A percentile compares a stretch with the other conserved stretches of the same genome.
Conservation (phyloP, 2,797 vertebrate genomes). For the Sebastes variabilis region DNA sequence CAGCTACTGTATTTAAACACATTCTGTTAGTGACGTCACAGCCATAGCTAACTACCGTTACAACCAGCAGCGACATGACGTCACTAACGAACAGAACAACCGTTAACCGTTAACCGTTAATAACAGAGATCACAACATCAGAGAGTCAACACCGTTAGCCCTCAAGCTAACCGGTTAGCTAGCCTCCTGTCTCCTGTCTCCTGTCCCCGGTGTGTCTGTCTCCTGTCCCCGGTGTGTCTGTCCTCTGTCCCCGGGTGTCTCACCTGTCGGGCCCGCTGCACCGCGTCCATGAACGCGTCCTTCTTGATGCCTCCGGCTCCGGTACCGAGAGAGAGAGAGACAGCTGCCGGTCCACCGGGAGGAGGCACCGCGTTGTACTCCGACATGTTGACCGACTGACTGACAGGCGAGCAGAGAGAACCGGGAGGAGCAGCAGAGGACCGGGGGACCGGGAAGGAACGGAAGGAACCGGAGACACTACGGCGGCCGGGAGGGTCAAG, state of each 20-base stretch:
- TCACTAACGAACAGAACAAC: background rate
- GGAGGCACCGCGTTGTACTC: slow-evolving; percentile 84
- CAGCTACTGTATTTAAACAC: no score
- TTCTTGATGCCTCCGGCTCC: slow-evolving; percentile 84
- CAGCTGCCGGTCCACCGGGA: slow-evolving; percentile 67
- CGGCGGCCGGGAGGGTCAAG: slow-evolving; percentile 30
- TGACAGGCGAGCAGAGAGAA: background rate
- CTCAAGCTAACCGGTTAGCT: slow-evolving; percentile 21
- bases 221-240: no score
- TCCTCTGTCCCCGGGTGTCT: slow-evolving; percentile 5
- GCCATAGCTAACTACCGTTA: no score
- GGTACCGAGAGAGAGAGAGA: slow-evolving; percentile 44
- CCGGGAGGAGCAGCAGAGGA: slow-evolving; percentile 61
- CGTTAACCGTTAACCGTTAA: no score
- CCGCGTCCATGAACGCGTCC: slow-evolving; percentile 91
- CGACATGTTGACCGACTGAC: slow-evolving; percentile 70
- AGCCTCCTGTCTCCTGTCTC: background rate
- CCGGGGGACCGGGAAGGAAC: slow-evolving; percentile 39
- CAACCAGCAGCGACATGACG: background rate
- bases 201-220: no score
- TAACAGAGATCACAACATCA: fast-evolving
- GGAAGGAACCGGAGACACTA: slow-evolving; percentile 20
- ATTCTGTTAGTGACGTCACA: no score
- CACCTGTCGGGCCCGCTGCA: slow-evolving; percentile 91
- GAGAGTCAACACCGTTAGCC: slow-evolving; percentile 3